A percentile compares a stretch with the other conserved stretches of the same genome.
Evolutionary conservation across 2,797 vertebrate species (phyloP).

Genomic region (Mormyrus hasselquistii): DNA sequence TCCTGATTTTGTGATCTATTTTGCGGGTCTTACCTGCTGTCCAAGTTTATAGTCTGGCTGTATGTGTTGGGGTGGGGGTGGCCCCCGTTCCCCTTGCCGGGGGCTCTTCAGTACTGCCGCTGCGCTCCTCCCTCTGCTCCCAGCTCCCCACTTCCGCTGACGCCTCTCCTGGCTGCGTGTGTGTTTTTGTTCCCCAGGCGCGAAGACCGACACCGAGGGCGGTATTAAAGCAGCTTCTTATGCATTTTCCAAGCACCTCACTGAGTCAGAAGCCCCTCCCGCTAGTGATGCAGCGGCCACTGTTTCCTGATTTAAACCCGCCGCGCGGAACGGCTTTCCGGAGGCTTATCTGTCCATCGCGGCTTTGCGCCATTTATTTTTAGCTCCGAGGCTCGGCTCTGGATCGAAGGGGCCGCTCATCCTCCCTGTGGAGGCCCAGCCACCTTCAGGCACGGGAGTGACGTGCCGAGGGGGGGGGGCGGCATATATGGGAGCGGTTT

Average conservation of each 20-base stretch:
- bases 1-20: background rate
- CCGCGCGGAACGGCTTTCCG: background rate
- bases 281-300: background rate
- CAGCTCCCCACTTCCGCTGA: background rate
- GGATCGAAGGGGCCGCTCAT: background rate
- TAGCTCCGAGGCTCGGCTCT: no score
- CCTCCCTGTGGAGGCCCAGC: background rate
- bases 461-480: background rate
- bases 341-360: background rate
- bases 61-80: background rate
- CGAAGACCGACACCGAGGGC: background rate
- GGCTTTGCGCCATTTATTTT: background rate
- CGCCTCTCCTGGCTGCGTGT: background rate
- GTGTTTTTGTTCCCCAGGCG: background rate
- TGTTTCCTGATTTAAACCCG: background rate
- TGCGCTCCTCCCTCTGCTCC: background rate
- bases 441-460: background rate
- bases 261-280: background rate
- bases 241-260: background rate
- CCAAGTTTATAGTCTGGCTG: background rate
- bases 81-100: background rate
- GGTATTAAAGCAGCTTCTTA: background rate
- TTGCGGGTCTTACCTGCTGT: background rate
- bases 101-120: background rate
- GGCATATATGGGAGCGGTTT: background rate